These are phyloP conservation scores for Phyto melanocephala DNA, from an alignment of 2,888 invertebrate species.

Conservation along the genomic window DNA sequence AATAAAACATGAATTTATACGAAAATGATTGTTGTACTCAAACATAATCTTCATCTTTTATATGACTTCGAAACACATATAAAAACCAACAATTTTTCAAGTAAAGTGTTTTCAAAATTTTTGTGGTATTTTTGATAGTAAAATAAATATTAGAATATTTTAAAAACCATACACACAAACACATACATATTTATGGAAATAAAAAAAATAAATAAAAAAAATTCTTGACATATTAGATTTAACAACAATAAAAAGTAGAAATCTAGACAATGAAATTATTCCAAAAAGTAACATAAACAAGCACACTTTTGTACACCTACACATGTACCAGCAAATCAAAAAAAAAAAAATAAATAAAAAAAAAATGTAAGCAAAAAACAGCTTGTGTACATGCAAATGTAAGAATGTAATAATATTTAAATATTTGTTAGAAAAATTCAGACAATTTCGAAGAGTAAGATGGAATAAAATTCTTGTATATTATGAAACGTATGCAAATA, in stretches of 20 bases:
- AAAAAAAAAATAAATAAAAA: no score
- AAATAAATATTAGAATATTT: background rate
- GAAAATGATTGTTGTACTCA: background rate
- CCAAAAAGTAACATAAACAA: background rate
- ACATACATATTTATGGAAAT: background rate
- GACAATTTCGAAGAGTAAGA: no score
- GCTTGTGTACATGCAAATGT: background rate
- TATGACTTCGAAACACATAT: background rate
- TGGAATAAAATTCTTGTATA: background rate
- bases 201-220: background rate
- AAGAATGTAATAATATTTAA: background rate
- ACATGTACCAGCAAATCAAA: no score
- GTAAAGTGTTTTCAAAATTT: constrained; percentile 54
- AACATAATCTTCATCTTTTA: background rate
- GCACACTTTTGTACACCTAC: no score
- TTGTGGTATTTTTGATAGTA: constrained; percentile 45
- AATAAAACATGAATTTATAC: background rate
- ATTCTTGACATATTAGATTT: constrained; percentile 57
- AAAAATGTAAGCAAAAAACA: no score
- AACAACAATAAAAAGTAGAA: constrained; percentile 51
- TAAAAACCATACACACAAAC: background rate
- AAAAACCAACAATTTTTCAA: constrained; percentile 51
- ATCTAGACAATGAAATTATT: constrained; percentile 49
- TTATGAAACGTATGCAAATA: constrained; percentile 62
- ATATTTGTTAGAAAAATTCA: no score